Evolutionary conservation across 2,888 invertebrate species (phyloP).

Genomic region (Vandiemenella viatica): DNA sequence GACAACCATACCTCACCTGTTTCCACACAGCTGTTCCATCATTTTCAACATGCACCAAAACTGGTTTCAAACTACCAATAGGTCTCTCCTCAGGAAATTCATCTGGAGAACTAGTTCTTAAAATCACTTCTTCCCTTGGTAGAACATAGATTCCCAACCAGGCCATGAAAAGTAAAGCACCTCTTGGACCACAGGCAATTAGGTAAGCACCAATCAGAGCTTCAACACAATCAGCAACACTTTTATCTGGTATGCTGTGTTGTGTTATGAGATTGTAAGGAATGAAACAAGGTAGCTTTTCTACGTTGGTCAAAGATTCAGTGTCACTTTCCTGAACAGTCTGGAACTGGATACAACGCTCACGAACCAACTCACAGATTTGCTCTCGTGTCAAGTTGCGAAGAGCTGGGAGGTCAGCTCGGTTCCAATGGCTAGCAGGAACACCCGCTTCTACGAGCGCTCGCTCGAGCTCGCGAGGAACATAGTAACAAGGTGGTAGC

Average conservation of each 20-base stretch:
- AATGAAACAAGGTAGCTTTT: conserved; percentile 53
- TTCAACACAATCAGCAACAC: conserved; percentile 97
- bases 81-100: conserved; percentile 19
- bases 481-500: conserved; percentile 91
- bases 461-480: conserved; percentile 64
- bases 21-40: conserved; percentile 21
- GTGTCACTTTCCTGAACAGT: conserved; percentile 22
- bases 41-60: neutral
- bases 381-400: conserved; percentile 44
- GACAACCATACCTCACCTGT: conserved; percentile 45
- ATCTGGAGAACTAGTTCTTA: conserved; percentile 19
- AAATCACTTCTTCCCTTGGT: conserved; percentile 36
- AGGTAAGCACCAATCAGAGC: conserved; percentile 94
- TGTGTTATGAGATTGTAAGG: conserved; percentile 93
- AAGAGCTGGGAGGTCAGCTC: conserved; percentile 48
- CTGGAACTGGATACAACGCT: conserved; percentile 38
- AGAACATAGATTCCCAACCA: conserved; percentile 89
- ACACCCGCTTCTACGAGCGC: conserved; percentile 59
- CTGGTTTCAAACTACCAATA: conserved; percentile 26
- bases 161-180: conserved; percentile 90
- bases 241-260: conserved; percentile 96
- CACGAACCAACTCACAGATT: conserved; percentile 44
- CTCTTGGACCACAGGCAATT: conserved; percentile 84
- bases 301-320: conserved; percentile 23
- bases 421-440: conserved; percentile 55